phyloP scores from a whole-genome alignment of 2,113 vertebrate genomes.

The Anhinga anhinga region DNA sequence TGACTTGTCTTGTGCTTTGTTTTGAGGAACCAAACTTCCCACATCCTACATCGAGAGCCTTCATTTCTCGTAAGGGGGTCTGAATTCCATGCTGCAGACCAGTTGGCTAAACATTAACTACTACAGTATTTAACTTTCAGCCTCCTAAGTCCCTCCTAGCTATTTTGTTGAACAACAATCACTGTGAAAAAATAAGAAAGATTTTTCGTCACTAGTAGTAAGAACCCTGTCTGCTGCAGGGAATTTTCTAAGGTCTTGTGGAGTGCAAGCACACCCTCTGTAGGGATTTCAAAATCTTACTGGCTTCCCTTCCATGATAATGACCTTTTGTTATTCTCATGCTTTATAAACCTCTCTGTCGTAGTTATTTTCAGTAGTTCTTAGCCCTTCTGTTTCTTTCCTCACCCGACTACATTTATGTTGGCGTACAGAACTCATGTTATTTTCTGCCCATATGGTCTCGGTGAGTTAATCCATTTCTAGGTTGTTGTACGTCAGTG shows the following conservation, averaged over 20 bases:
- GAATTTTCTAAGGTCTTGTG: neutral
- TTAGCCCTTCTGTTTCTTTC: constrained; percentile 28
- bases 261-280: neutral
- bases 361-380: constrained; percentile 21
- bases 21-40: neutral
- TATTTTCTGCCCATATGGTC: constrained; percentile 48
- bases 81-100: neutral
- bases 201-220: neutral
- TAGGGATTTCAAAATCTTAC: neutral
- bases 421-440: neutral
- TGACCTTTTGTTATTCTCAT: neutral
- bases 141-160: neutral
- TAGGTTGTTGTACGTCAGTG: constrained; percentile 35
- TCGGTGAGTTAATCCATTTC: constrained; percentile 45
- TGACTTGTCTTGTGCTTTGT: neutral
- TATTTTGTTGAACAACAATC: neutral
- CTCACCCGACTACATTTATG: neutral
- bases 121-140: neutral
- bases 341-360: neutral
- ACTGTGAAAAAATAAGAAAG: neutral
- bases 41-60: neutral
- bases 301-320: neutral
- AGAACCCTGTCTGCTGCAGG: fast-evolving
- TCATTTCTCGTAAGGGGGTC: neutral
- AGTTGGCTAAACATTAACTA: neutral